phyloP scores from a whole-genome alignment of 2,888 invertebrate genomes.

The Drosophila ustulata region DNA sequence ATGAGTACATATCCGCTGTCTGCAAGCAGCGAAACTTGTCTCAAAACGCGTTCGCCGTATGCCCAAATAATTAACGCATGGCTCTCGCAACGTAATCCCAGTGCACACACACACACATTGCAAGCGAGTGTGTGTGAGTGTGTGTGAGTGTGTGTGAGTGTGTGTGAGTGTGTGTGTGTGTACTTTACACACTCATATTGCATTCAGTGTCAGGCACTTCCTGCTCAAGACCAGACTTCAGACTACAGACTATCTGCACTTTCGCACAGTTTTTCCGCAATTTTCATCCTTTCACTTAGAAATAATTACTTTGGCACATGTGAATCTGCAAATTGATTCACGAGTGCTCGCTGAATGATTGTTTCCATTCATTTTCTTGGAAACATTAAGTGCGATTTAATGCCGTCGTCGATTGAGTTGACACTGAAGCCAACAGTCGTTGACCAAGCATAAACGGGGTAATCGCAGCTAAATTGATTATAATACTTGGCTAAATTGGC shows the following conservation, averaged over 20 bases:
- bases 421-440: slow-evolving; percentile 14
- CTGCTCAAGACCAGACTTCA: slow-evolving; percentile 30
- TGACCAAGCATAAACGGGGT: slow-evolving; percentile 14
- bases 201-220: slow-evolving; percentile 36
- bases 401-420: neutral
- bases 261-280: slow-evolving; percentile 43
- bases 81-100: slow-evolving; percentile 22
- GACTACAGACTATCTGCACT: slow-evolving; percentile 25
- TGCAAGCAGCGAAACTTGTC: slow-evolving; percentile 28
- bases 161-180: neutral
- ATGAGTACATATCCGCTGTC: neutral
- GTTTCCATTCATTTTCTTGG: slow-evolving; percentile 8
- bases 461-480: neutral
- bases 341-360: slow-evolving; percentile 8
- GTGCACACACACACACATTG: slow-evolving; percentile 23
- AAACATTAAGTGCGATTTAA: neutral
- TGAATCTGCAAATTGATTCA: slow-evolving; percentile 20
- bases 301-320: slow-evolving; percentile 33
- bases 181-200: slow-evolving; percentile 18
- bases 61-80: slow-evolving; percentile 41
- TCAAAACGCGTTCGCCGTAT: slow-evolving; percentile 33
- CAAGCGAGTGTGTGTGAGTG: neutral
- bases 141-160: neutral
- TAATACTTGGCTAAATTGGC: neutral
- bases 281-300: slow-evolving; percentile 50